Evolutionary conservation across 2,113 vertebrate species (phyloP).

Genomic region (Erythrocebus patas): DNA sequence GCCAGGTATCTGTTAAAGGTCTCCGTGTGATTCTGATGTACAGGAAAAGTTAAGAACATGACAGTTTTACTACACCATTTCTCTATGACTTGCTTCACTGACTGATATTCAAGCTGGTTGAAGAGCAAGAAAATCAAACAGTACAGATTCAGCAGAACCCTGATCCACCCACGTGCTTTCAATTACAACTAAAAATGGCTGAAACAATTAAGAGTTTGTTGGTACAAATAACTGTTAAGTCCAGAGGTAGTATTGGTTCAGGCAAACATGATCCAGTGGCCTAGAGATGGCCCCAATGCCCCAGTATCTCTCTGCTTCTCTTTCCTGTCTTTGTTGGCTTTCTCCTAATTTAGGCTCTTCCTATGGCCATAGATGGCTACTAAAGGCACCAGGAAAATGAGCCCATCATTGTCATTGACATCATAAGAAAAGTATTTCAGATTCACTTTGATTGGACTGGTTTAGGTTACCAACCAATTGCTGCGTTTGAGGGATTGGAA

Average conservation of each 20-base stretch:
- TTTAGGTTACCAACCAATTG: background rate
- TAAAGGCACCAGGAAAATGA: background rate
- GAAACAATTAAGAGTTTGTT: background rate
- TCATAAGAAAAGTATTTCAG: background rate
- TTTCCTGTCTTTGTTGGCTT: background rate
- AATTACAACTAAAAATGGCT: background rate
- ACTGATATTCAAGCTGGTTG: background rate
- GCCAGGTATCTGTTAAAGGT: background rate
- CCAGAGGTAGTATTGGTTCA: background rate
- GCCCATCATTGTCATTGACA: background rate
- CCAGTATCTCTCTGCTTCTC: background rate
- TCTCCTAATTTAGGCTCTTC: background rate
- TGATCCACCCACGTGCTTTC: background rate
- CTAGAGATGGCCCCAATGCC: background rate
- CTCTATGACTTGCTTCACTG: background rate
- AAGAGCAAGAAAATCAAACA: background rate
- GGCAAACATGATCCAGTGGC: background rate
- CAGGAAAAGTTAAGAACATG: background rate
- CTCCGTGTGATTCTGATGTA: background rate
- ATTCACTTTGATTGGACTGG: background rate
- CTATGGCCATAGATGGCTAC: background rate
- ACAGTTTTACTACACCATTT: background rate
- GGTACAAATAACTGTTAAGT: background rate
- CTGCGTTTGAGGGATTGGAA: background rate
- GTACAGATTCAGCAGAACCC: background rate